Conservation (phyloP, 2,113 vertebrate genomes). For the Tetrao urogallus region DNA sequence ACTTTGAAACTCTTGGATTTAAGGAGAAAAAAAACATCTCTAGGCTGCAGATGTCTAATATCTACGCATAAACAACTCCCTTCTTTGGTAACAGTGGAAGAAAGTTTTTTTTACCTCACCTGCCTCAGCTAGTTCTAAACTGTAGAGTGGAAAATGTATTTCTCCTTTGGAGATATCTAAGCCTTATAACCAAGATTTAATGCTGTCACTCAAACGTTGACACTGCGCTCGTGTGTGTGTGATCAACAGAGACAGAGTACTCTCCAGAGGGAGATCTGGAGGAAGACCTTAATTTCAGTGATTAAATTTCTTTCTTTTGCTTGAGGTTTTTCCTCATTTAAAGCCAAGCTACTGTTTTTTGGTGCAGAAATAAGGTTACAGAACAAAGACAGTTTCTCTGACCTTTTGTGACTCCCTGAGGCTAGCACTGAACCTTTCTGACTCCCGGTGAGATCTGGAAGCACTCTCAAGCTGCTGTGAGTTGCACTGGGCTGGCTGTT, state of each 20-base stretch:
- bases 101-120: neutral
- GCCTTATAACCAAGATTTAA: neutral
- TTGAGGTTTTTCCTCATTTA: neutral
- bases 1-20: neutral
- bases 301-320: neutral
- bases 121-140: neutral
- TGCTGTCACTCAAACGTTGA: neutral
- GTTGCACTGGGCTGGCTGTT: constrained; percentile 29
- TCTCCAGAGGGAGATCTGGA: neutral
- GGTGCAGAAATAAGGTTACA: constrained; percentile 13
- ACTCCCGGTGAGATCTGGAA: constrained; percentile 53
- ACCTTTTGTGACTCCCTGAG: neutral
- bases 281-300: neutral
- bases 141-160: neutral
- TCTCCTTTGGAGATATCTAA: neutral
- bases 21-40: neutral
- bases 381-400: neutral
- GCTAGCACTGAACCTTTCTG: neutral
- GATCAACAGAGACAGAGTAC: neutral
- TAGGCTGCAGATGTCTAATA: neutral
- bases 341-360: neutral
- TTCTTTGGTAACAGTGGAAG: neutral
- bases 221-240: neutral
- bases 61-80: neutral
- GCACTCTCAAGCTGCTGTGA: constrained; percentile 15